Evolutionary conservation across 2,797 vertebrate genomes (phyloP).

Genomic region (Cetoscarus ocellatus): DNA sequence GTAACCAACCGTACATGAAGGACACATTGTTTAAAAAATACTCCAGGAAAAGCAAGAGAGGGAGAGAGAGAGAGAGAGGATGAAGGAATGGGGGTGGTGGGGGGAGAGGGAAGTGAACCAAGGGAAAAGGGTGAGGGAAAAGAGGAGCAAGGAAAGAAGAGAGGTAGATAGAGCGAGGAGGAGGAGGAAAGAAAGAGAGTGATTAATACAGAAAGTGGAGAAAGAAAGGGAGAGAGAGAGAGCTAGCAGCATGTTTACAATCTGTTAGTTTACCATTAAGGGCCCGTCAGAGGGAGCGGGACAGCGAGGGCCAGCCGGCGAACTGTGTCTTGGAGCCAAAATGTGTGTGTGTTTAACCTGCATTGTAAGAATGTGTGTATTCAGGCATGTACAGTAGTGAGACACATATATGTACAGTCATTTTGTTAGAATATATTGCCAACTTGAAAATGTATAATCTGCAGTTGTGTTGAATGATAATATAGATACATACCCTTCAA

Average conservation of each 20-base stretch:
- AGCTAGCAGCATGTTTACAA: conserved; percentile 93
- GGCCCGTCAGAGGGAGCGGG: conserved; percentile 92
- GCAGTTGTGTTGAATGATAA: conserved; percentile 25
- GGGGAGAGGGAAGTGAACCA: conserved; percentile 88
- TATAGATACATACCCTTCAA: conserved; percentile 3
- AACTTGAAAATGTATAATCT: conserved; percentile 15
- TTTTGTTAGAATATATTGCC: conserved; percentile 36
- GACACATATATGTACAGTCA: conserved; percentile 4
- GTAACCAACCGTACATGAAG: conserved; percentile 99
- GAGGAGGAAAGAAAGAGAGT: conserved; percentile 79
- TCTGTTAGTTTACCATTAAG: conserved; percentile 97
- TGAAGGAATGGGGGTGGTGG: conserved; percentile 82
- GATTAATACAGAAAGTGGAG: conserved; percentile 55
- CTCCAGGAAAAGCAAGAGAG: conserved; percentile 83
- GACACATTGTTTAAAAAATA: conserved; percentile 99
- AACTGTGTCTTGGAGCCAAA: conserved; percentile 68
- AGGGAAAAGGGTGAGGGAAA: conserved; percentile 80
- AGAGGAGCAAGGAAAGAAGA: conserved; percentile 4
- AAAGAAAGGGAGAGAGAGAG: conserved; percentile 47
- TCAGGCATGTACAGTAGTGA: conserved; percentile 29
- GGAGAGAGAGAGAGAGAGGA: conserved; percentile 75
- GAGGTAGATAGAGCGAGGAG: conserved; percentile 25
- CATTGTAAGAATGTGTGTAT: conserved; percentile 30
- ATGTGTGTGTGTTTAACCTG: conserved; percentile 25
- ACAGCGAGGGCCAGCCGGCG: conserved; percentile 84